Percentiles rank a stretch among this genome's conserved stretches.
These are phyloP conservation scores for Sinonovacula constricta DNA, from an alignment of 1,140 invertebrate species.

Conservation along the genomic window DNA sequence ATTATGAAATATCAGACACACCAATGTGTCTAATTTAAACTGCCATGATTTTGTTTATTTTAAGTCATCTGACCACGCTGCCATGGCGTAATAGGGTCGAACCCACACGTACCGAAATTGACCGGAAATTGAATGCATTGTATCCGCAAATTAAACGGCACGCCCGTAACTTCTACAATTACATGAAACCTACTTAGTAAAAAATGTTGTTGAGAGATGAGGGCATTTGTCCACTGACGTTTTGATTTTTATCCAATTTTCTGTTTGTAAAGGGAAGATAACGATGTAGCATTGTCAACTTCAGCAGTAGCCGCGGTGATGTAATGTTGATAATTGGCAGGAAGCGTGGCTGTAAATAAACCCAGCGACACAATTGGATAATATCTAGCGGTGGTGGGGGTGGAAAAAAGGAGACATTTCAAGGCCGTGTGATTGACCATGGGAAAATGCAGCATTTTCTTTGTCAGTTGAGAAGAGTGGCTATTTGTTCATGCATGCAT, in stretches of 20 bases:
- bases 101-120: no score
- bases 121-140: slow-evolving; percentile 40
- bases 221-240: slow-evolving; percentile 43
- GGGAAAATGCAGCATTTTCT: no score
- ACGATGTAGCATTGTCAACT: slow-evolving; percentile 38
- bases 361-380: not conserved
- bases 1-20: no score
- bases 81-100: no score
- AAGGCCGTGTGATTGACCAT: not conserved
- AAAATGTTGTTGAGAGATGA: slow-evolving; percentile 2
- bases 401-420: no score
- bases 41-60: no score
- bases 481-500: no score
- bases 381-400: no score
- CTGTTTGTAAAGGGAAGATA: slow-evolving; percentile 32
- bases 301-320: slow-evolving; percentile 17
- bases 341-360: slow-evolving; percentile 44
- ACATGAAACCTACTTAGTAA: not conserved
- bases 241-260: slow-evolving; percentile 44
- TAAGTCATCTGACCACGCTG: no score
- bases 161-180: slow-evolving; percentile 14
- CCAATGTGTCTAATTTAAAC: no score
- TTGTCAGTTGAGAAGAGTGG: no score
- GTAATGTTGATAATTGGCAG: slow-evolving; percentile 40
- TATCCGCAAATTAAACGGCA: slow-evolving; percentile 37